A percentile compares a stretch with the other conserved stretches of the same genome.
Conservation (phyloP, 2,797 vertebrate species). For the Sebastolobus alascanus region DNA sequence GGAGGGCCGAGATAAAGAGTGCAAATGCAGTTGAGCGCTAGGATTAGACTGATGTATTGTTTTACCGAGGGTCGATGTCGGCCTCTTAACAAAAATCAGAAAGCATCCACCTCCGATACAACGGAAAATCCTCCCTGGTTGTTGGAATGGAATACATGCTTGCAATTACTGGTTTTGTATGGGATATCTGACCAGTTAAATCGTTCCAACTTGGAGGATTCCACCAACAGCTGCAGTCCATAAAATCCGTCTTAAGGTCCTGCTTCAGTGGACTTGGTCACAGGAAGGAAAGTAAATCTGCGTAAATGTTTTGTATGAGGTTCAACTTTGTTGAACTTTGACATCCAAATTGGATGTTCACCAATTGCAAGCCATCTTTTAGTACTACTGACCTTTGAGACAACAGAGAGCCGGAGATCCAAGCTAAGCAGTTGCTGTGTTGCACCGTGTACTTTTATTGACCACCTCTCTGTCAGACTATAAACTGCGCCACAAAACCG, state of each 20-base stretch:
- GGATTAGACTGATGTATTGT: conserved; percentile 70
- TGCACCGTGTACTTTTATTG: background rate
- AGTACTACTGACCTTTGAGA: background rate
- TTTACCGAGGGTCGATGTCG: conserved; percentile 47
- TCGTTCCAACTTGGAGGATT: conserved; percentile 12
- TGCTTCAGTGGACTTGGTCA: background rate
- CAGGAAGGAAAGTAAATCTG: conserved; percentile 7
- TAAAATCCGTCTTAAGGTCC: conserved; percentile 16
- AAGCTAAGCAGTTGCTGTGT: background rate
- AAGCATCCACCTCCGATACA: conserved; percentile 41
- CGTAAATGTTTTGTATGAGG: background rate
- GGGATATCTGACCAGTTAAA: conserved; percentile 30
- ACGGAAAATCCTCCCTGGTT: conserved; percentile 36
- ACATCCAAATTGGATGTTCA: background rate
- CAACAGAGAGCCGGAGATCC: background rate
- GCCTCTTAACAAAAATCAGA: conserved; percentile 36
- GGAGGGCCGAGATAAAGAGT: conserved; percentile 66
- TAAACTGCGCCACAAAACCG: background rate
- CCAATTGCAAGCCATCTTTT: background rate
- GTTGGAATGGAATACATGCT: conserved; percentile 31
- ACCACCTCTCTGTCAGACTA: background rate
- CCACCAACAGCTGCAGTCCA: conserved; percentile 5
- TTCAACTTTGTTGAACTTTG: conserved; percentile 13
- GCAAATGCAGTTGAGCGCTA: conserved; percentile 64
- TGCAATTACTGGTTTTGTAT: conserved; percentile 38